Evolutionary conservation across 2,888 invertebrate species (phyloP), one percentile per base, ranked within the genome.

Genomic region (Hydrotaea cyrtoneurina): DNA sequence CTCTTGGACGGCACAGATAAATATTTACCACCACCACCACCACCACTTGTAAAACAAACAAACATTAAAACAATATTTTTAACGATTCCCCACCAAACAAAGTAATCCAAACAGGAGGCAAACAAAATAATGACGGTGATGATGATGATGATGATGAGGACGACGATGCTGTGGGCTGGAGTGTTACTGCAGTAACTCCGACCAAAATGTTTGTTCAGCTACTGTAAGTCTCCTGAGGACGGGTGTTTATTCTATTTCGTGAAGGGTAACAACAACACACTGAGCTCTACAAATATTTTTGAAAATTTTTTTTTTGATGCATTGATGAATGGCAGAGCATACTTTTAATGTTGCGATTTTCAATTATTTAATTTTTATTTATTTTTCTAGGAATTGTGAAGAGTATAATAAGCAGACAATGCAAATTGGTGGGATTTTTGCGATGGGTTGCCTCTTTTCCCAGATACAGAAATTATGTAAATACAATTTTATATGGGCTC

Each of bases 1-100:
- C 39, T 36, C 15, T 36, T 66, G 62, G 66, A 66, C 46, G 46
- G 69, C 69, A 69, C 46, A 69, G 26, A 64, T 81, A 81, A 81
- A 81, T 77, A 81, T 77, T 81, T 77, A 72, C 64, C 50, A 75
- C 36, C 31, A 31, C 3, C 55, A 72, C 64, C 50, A 75, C 36
- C 31, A 31, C 3, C 55, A 81, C 72, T 75, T 72, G 71, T 62
- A 53, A 39, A 76, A 72, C 53, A 77, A 81, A 77, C 72, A 81
- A 81, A 81, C 76, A 77, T 81, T 81, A 76, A 66, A 66, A 76
- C 75, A 72, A 80, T 77, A 77, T 81, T 77, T 66, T 77, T 72
- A 64, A 76, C 64, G 80, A 72, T 72, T 62, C 62, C 66, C 62
- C 66, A 7, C 7, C 64, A 2, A 21, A 69, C 69, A 69, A 69